These are phyloP conservation scores for Seriola quinqueradiata DNA, from an alignment of 2,113 vertebrate species.

Conservation along the genomic window DNA sequence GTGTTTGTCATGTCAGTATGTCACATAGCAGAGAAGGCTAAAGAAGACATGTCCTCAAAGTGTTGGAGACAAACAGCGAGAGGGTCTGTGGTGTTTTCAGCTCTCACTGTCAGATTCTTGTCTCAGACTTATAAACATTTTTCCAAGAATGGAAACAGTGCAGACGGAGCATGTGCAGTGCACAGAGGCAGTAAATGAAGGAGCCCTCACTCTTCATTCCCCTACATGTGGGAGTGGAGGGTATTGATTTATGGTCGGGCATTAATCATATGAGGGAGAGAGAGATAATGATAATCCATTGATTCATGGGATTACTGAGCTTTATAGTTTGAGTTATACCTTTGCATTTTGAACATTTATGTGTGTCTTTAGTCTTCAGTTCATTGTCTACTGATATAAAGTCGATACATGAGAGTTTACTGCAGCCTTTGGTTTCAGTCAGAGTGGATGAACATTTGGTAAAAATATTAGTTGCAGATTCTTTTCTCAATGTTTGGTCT, in stretches of 20 bases:
- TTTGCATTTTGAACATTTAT: background rate
- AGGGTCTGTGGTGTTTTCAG: conserved; percentile 14
- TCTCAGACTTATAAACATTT: conserved; percentile 24
- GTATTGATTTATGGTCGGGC: conserved; percentile 54
- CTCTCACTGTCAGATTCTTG: conserved; percentile 19
- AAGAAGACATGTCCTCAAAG: conserved; percentile 17
- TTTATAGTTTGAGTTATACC: background rate
- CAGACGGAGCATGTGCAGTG: conserved; percentile 1
- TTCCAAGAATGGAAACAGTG: background rate
- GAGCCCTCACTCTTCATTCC: background rate
- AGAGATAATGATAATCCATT: conserved; percentile 24
- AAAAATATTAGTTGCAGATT: too few species aligned
- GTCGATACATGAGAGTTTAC: too few species aligned
- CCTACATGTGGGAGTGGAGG: conserved; percentile 14
- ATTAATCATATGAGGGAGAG: conserved; percentile 30
- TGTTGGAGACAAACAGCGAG: background rate
- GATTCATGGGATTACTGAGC: conserved; percentile 1
- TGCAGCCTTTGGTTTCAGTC: too few species aligned
- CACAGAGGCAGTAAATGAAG: conserved; percentile 10
- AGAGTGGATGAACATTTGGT: too few species aligned
- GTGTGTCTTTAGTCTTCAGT: background rate
- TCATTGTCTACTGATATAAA: background rate
- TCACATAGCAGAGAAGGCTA: conserved; percentile 12
- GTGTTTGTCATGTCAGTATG: background rate
- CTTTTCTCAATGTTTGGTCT: too few species aligned